These are phyloP conservation scores for Lasioglossum pauxillum DNA, from an alignment of 2,888 invertebrate species.

Conservation along the genomic window DNA sequence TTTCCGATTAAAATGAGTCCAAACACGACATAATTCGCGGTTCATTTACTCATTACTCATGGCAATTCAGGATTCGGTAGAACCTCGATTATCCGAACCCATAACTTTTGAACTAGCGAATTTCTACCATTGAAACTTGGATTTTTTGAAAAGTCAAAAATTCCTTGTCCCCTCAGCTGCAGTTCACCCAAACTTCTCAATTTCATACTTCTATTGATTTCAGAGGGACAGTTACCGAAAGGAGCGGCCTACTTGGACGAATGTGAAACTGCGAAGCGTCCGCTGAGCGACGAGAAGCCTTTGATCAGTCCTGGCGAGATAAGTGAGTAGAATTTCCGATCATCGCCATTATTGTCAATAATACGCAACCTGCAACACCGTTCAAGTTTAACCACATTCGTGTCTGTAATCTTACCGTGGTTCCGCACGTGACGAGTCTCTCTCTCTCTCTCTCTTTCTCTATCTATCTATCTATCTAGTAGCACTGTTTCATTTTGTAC, in stretches of 20 bases:
- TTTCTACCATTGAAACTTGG: no score
- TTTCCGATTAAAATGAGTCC: background rate
- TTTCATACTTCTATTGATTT: slow-evolving; percentile 74
- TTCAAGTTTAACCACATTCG: slow-evolving; percentile 2
- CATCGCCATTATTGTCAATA: background rate
- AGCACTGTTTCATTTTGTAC: background rate
- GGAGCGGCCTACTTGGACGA: slow-evolving; percentile 90
- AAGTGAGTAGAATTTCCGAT: slow-evolving; percentile 76
- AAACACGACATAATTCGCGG: no score
- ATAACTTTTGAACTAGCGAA: no score
- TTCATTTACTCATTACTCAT: no score
- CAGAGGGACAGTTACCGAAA: slow-evolving; percentile 93
- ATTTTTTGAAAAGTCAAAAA: no score
- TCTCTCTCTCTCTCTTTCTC: background rate
- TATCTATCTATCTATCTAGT: no score
- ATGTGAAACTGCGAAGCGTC: slow-evolving; percentile 68
- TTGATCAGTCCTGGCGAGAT: slow-evolving; percentile 80
- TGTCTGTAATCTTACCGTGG: slow-evolving; percentile 1
- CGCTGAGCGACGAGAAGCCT: slow-evolving; percentile 75
- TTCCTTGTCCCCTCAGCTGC: no score
- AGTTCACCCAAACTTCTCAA: no score
- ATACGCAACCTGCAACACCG: slow-evolving; percentile 11
- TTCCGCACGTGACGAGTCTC: background rate
- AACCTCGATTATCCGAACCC: no score
- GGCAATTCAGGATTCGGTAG: no score